Percentiles rank a stretch among this genome's conserved stretches.
Evolutionary conservation across 2,888 invertebrate species (phyloP).

Genomic region (Hirtodrosophila confusa): DNA sequence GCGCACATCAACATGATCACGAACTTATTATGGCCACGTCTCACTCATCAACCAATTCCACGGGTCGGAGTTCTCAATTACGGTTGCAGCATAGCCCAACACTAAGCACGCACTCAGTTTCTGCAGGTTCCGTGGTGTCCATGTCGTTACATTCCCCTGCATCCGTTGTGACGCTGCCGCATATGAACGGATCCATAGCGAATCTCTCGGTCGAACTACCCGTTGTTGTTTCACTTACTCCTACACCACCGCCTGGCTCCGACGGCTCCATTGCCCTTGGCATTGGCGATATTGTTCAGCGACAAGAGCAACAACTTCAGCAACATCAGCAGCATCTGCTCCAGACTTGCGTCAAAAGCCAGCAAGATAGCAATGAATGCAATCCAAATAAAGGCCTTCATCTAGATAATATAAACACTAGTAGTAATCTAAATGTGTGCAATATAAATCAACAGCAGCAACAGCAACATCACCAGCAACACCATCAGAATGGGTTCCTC

Average conservation of each 20-base stretch:
- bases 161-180: conserved; percentile 60
- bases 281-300: conserved; percentile 22
- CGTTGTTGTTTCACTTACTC: conserved; percentile 85
- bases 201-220: conserved; percentile 85
- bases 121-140: conserved; percentile 82
- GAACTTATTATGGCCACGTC: conserved; percentile 63
- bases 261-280: conserved; percentile 8
- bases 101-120: conserved; percentile 88
- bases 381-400: conserved; percentile 50
- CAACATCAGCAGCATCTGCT: conserved; percentile 19
- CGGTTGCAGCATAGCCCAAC: conserved; percentile 87
- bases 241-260: conserved; percentile 84
- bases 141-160: conserved; percentile 85
- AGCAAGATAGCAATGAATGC: conserved; percentile 52
- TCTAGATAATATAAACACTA: conserved; percentile 32
- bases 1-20: conserved; percentile 59
- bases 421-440: conserved; percentile 51
- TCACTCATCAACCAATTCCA: conserved; percentile 58
- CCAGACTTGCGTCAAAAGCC: conserved; percentile 21
- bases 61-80: conserved; percentile 80
- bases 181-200: conserved; percentile 82
- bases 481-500: conserved; percentile 33
- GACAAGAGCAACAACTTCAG: conserved; percentile 27
- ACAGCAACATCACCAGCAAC: conserved; percentile 38
- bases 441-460: conserved; percentile 54